Evolutionary conservation across 1,140 invertebrate genomes (phyloP), one percentile per base, ranked within the genome.

Genomic region (Epicauta chinensis): DNA sequence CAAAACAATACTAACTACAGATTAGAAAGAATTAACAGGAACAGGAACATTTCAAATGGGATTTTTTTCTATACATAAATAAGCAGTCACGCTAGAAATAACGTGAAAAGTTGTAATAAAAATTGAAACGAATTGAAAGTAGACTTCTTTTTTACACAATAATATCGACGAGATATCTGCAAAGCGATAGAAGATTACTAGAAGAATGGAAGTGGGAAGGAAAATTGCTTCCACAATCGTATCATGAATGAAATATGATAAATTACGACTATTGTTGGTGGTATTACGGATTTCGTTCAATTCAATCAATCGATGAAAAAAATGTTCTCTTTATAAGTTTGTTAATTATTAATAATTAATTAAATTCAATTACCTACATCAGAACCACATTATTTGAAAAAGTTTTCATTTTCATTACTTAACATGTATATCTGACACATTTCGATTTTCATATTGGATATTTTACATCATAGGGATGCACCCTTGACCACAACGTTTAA

Each of bases 401-500:
- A 36, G 4, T 14, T 32, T 32, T 32, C 23, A 14, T n/a, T n/a
- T n/a, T 11, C 23, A 14, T 30, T 30, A 31, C 15, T 13, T 29
- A 31, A 12, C 15, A 15, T 11, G n/a, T 13, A 23, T 17, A 4
- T 31, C 23, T 23, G 23, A 23, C 23, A 23, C 23, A 23, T 23
- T 23, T 5, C 23, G 23, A 23, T 23, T 23, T n/a, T 23, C n/a
- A 14, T 32, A 47, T 35, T 32, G 35, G 35, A 47, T 47, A 37
- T 47, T 47, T 16, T 16, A 32, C 13, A 32, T 13, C 23, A 23
- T 23, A 23, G 23, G 23, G 53, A 55, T 44, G 41, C 49, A 51
- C 49, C 49, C 49, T 42, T 51, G 49, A 43, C 49, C 49, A 51
- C 49, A 51, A 43, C 49, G 31, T 43, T 51, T 51, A 51, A 51